Conservation (phyloP, 2,888 invertebrate species). For the Phoenoteleia sp. region DNA sequence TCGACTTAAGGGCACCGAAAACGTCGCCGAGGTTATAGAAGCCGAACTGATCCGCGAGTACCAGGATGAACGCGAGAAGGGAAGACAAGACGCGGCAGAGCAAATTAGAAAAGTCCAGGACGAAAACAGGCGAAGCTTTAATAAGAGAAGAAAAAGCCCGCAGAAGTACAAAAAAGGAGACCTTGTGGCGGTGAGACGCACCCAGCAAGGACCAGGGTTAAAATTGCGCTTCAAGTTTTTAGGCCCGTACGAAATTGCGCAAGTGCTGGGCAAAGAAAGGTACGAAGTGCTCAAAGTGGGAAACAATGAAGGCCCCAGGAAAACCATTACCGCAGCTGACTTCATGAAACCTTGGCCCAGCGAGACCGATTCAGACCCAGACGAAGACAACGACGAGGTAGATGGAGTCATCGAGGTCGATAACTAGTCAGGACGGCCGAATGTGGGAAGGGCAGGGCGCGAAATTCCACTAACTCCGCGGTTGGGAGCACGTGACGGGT, state of each 20-base stretch:
- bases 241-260: constrained; percentile 31
- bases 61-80: constrained; percentile 61
- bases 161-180: no score
- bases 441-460: background rate
- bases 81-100: constrained; percentile 57
- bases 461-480: no score
- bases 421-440: background rate
- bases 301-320: background rate
- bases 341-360: background rate
- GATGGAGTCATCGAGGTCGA: background rate
- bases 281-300: background rate
- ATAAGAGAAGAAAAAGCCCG: constrained; percentile 65
- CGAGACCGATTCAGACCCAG: background rate
- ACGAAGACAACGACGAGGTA: background rate
- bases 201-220: no score
- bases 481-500: no score
- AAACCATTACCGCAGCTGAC: background rate
- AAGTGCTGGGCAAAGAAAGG: background rate
- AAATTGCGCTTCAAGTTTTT: no score
- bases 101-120: constrained; percentile 70
- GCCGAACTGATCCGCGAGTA: constrained; percentile 64
- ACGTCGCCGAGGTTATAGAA: constrained; percentile 59
- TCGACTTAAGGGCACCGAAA: constrained; percentile 27
- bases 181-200: no score
- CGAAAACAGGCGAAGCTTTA: constrained; percentile 48